Base-by-base conservation (phyloP, 2,113 vertebrate genomes). In the Lucifuga dentata region DNA sequence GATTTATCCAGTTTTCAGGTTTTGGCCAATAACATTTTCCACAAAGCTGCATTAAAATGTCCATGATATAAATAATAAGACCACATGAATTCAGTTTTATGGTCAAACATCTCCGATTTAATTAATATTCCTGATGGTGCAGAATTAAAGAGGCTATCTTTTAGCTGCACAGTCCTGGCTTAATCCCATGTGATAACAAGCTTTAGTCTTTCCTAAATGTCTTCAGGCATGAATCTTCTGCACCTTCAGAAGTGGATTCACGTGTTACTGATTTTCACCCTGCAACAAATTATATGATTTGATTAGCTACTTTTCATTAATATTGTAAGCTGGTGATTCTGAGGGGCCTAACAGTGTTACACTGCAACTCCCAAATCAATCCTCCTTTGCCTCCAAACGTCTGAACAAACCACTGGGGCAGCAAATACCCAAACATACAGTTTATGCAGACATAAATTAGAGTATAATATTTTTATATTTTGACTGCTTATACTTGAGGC, bases 1-100 rank as follows among this genome's bases (percentile, higher is more conserved):
- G 59, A 36, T 10, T 9, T 33, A 48, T 72, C 50, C 17, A 46
- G 13, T 43, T 68, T 50, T 62, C 20, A 50, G 20, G 3, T 36
- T 3, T 1, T 19, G 39, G 19, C 19, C 44, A 2, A 58, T 32
- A 7, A 23, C 13, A 23, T 39, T 40, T 43, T 29, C 58, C 29
- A 35, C 11, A 8, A 38, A 64, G 49, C 74, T 68, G 35, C 24
- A 61, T 67, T 32, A 64, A 57, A 26, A 20, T 68, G 44, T 46
- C 61, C 17, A 16, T 24, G 24, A 53, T 38, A 75, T 55, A 41
- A 63, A 59, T 40, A 39, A 55, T 19, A 49, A 40, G 19, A 50
- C 68, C 26, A 51, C 26, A 6, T 50, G 11, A 44, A 35, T 50
- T 45, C 10, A 39, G 20, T 23, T 10, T 43, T 5, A 5, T 3